Percentiles rank a stretch among this genome's conserved stretches.
Evolutionary conservation across 2,888 invertebrate species (phyloP).

Genomic region (Bellardia pandia): DNA sequence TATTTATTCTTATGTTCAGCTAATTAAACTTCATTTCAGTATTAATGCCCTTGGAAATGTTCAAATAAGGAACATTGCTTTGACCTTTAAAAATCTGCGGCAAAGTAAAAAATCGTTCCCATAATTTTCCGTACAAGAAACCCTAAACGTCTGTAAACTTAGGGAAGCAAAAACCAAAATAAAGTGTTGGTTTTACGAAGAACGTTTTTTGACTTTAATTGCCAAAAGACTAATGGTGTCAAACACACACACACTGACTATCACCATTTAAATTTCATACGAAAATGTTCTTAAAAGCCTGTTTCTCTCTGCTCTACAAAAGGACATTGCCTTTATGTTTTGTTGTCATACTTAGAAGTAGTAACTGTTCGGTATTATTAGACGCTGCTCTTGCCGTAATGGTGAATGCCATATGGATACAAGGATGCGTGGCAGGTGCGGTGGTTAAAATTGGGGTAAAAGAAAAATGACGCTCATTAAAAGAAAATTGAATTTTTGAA

Average conservation of each 20-base stretch:
- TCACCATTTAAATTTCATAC: neutral
- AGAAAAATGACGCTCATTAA: slow-evolving; percentile 73
- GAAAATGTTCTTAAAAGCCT: slow-evolving; percentile 33
- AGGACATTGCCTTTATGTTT: slow-evolving; percentile 56
- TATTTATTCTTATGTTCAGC: too few relatives aligned
- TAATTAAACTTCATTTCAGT: too few relatives aligned
- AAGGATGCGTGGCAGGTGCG: slow-evolving; percentile 66
- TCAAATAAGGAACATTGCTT: too few relatives aligned
- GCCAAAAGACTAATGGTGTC: slow-evolving; percentile 72
- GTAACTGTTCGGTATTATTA: slow-evolving; percentile 14
- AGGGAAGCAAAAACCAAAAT: slow-evolving; percentile 64
- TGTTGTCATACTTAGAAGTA: neutral
- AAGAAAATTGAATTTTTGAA: slow-evolving; percentile 70
- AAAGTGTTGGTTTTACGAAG: slow-evolving; percentile 71
- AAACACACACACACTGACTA: slow-evolving; percentile 39
- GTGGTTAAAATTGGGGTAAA: slow-evolving; percentile 57
- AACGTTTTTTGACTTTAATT: slow-evolving; percentile 68
- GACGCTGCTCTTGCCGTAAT: neutral
- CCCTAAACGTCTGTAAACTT: slow-evolving; percentile 13
- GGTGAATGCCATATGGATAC: slow-evolving; percentile 19
- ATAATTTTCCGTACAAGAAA: neutral
- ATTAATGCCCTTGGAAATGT: too few relatives aligned
- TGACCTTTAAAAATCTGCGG: too few relatives aligned
- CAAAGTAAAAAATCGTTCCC: too few relatives aligned
- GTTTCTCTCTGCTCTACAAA: slow-evolving; percentile 15